phyloP scores from a whole-genome alignment of 2,888 invertebrate species.

The Drosophila limbata region DNA sequence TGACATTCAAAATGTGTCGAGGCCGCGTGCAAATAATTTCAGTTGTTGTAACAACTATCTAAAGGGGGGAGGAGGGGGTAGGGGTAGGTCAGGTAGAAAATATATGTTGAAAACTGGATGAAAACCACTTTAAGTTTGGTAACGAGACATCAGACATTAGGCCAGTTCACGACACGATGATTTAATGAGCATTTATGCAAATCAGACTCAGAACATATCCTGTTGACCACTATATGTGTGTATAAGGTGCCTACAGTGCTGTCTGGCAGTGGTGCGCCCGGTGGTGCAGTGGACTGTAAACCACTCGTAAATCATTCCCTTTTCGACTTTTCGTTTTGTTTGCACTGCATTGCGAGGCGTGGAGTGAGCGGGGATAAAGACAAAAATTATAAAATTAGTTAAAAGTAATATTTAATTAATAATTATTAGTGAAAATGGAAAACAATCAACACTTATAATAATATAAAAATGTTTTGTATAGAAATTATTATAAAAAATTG shows the following conservation, averaged over 20 bases:
- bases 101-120: conserved; percentile 53
- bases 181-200: conserved; percentile 78
- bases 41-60: conserved; percentile 47
- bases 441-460: no score
- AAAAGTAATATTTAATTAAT: no score
- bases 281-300: conserved; percentile 12
- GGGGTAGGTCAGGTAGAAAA: conserved; percentile 20
- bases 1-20: conserved; percentile 67
- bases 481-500: no score
- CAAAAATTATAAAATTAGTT: neutral
- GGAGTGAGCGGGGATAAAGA: conserved; percentile 17
- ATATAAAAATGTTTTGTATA: no score
- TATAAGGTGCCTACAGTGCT: conserved; percentile 19
- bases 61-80: neutral
- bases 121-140: conserved; percentile 38
- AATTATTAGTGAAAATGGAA: no score
- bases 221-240: conserved; percentile 14
- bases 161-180: conserved; percentile 58
- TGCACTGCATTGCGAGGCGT: conserved; percentile 21
- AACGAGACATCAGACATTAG: conserved; percentile 23
- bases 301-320: conserved; percentile 69
- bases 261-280: neutral
- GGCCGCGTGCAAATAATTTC: conserved; percentile 50
- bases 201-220: conserved; percentile 47
- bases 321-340: conserved; percentile 44